phyloP scores from a whole-genome alignment of 2,888 invertebrate genomes.

The Nymphalis polychloros region DNA sequence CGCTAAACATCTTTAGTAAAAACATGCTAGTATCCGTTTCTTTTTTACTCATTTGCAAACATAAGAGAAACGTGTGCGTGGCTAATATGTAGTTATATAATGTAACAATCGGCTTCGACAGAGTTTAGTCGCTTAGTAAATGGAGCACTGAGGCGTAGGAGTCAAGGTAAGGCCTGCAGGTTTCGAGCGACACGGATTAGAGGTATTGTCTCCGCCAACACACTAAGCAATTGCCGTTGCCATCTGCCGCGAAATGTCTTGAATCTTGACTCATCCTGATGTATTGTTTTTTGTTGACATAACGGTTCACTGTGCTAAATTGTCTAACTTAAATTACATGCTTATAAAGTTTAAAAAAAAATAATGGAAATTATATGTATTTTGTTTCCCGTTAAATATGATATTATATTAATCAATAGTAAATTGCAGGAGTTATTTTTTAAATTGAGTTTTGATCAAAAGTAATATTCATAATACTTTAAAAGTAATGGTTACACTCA shows the following conservation, averaged over 20 bases:
- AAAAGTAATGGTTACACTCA: no score
- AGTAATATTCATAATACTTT: no score
- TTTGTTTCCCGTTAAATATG: no score
- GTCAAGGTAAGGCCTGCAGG: conserved; percentile 80
- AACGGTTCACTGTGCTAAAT: conserved; percentile 48
- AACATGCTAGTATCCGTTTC: background rate
- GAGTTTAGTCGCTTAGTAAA: conserved; percentile 56
- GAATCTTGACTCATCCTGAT: conserved; percentile 48
- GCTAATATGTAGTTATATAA: conserved; percentile 16
- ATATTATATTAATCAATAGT: no score
- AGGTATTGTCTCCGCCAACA: conserved; percentile 78
- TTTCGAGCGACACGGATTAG: conserved; percentile 64
- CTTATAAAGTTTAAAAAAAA: background rate
- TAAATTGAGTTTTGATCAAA: no score
- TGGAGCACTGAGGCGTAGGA: conserved; percentile 73
- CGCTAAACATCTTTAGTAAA: background rate
- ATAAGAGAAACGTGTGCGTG: background rate
- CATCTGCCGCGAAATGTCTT: conserved; percentile 50
- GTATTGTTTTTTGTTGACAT: conserved; percentile 45
- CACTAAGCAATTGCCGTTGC: conserved; percentile 56
- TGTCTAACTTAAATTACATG: background rate
- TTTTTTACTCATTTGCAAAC: background rate
- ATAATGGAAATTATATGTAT: background rate
- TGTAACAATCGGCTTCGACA: conserved; percentile 24
- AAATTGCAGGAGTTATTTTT: no score